A percentile compares a stretch with the other conserved stretches of the same genome.
Conservation (phyloP, 2,113 vertebrate genomes). For the Triplophysa siluroides region DNA sequence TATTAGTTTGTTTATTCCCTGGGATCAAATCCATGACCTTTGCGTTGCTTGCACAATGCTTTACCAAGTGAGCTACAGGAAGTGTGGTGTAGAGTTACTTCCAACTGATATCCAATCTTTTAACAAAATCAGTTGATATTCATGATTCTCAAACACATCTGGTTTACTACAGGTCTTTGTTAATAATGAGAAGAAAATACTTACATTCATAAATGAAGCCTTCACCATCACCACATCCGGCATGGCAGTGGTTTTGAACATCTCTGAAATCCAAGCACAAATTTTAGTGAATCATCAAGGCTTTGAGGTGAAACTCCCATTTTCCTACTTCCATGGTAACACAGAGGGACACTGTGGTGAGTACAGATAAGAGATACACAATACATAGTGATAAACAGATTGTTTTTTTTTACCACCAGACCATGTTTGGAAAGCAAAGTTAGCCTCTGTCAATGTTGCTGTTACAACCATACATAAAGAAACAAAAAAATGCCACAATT, state of each 20-base stretch:
- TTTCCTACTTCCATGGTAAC: conserved; percentile 82
- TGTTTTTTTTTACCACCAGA: not conserved
- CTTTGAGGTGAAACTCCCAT: conserved; percentile 79
- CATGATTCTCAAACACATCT: not conserved
- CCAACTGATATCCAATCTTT: no score
- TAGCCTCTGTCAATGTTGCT: no score
- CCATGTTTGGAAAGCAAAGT: not conserved
- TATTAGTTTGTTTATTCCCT: no score
- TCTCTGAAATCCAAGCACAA: conserved; percentile 72
- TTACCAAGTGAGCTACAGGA: no score
- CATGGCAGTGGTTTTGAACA: conserved; percentile 77
- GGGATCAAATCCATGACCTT: no score
- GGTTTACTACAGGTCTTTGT: conserved; percentile 74
- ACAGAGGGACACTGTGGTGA: conserved; percentile 95
- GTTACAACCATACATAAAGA: no score
- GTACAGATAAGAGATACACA: conserved; percentile 40
- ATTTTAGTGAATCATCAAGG: conserved; percentile 80
- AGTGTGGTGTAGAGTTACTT: no score
- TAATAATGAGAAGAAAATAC: conserved; percentile 65
- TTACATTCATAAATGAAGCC: conserved; percentile 74
- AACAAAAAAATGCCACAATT: no score
- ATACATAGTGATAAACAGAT: not conserved
- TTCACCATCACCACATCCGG: conserved; percentile 74
- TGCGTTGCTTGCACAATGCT: no score
- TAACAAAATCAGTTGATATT: no score